Evolutionary conservation across 1,140 invertebrate species (phyloP), one percentile per base, ranked within the genome.

Genomic region (Neodiprion lecontei): DNA sequence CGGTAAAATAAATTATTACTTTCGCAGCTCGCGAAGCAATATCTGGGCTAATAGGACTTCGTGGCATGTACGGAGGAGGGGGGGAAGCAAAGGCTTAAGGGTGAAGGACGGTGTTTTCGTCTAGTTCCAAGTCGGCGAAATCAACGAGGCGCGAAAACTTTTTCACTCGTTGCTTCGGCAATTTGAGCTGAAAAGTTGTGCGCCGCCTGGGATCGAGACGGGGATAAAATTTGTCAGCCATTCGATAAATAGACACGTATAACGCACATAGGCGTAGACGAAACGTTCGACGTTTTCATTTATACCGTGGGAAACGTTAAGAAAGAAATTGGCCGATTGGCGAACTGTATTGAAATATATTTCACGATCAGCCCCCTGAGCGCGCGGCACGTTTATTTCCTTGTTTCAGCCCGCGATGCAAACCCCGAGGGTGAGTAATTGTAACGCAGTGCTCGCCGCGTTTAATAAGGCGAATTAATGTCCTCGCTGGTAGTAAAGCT

Each of bases 11-110:
- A 84, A 84, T 84, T 84, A 84, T 84, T 82, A 82, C 82, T 80
- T 80, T 82, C 79, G 80, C 82, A 80, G 78, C 79, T 77, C 77
- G 78, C 78, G 80, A 81, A 82, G 81, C 82, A 82, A 84, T 84
- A 84, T 84, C 81, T 81, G 82, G 81, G 83, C 83, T 84, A 84
- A 84, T 84, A 83, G 80, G 81, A 81, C 76, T 79, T 77, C 74
- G 75, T 79, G 70, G 78, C 74, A 77, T 47, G 28, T 69, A 67
- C 61, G 3, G 10, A 17, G 67, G 40, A 72, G 71, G 47, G 40
- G 48, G 21, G 68, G 8, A 14, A 9, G 23, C 11, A 12, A 17
- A 61, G 53, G 53, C 53, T 61, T 61, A 61, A 61, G 53, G 53
- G 53, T 40, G 28, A 40, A 40, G 28, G 28, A 40, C 28, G 28